Base-by-base conservation (phyloP, 2,113 vertebrate genomes). In the Campylorhamphus procurvoides region DNA sequence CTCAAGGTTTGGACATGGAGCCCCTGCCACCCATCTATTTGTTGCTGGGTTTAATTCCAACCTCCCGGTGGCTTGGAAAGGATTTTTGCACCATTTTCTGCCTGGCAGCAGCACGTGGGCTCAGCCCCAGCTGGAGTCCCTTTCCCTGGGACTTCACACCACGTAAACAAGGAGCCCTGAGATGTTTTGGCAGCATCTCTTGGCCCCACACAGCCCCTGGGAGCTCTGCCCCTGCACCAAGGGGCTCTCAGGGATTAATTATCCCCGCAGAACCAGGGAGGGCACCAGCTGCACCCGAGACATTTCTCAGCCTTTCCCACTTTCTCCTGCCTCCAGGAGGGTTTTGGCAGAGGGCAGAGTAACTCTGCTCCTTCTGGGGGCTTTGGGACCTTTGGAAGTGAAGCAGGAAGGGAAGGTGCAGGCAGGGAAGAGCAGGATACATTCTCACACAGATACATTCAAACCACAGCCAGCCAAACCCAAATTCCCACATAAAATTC, bases 401-500 rank as follows among this genome's bases (percentile, higher is more conserved):
- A 90, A 69, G 77, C 44, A 79, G 33, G 16, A 8, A 52, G 33
- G 59, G 76, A 49, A 50, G 0, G 3, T 0, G 8, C 25, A 74
- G 73, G 37, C 9, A 40, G 68, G 19, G 58, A 25, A 47, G 40
- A 12, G 47, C 56, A 58, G 46, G 4, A 44, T 64, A 56, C 23
- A 42, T 35, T 25, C 13, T 23, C n/a, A 25, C 29, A 1, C 0
- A 0, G 50, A 35, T 22, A 53, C 0, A 0, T 1, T 22, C 28
- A 23, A 46, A 74, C 15, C 4, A 0, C 76, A 86, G 53, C 49
- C 60, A n/a, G 13, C 1, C 0, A 1, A 72, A 46, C 24, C 12
- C 27, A 33, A 87, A 31, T 14, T 14, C 59, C 71, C 56, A 10
- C 8, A 39, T 35, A 4, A 22, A 78, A 47, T 33, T 20, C 56